These are phyloP conservation scores for Kryptopterus vitreolus DNA, from an alignment of 2,797 vertebrate species.

Conservation along the genomic window DNA sequence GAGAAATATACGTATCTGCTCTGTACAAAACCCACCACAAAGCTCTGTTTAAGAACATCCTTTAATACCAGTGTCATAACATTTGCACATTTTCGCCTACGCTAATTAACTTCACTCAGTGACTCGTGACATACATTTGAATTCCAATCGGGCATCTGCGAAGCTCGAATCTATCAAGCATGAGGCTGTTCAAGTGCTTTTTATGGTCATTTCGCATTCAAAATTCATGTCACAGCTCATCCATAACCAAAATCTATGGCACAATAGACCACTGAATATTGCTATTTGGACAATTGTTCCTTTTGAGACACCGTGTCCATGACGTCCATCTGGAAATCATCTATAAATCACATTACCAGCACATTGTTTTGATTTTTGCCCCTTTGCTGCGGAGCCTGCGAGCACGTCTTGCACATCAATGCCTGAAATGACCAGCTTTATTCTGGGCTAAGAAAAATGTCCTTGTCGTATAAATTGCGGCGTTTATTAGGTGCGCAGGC, in stretches of 20 bases:
- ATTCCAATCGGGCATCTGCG: constrained; percentile 21
- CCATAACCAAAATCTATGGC: background rate
- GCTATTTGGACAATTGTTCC: constrained; percentile 4
- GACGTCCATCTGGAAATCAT: constrained; percentile 12
- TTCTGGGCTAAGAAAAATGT: constrained; percentile 67
- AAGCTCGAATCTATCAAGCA: constrained; percentile 18
- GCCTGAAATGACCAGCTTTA: constrained; percentile 63
- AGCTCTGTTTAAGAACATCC: constrained; percentile 18
- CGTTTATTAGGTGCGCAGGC: constrained; percentile 40
- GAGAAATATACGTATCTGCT: constrained; percentile 46
- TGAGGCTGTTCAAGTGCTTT: constrained; percentile 22
- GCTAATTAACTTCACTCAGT: background rate
- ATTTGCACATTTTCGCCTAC: background rate
- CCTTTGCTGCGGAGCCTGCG: constrained; percentile 25
- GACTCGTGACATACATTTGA: background rate
- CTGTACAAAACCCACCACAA: constrained; percentile 47
- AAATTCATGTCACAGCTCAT: constrained; percentile 11
- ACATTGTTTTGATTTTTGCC: constrained; percentile 19
- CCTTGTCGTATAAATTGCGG: constrained; percentile 59
- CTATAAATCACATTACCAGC: constrained; percentile 11
- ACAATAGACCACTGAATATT: background rate
- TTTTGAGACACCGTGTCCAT: background rate
- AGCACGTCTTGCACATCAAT: constrained; percentile 56
- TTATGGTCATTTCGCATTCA: background rate
- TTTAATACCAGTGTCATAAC: constrained; percentile 23